Evolutionary conservation across 2,888 invertebrate genomes (phyloP).

Genomic region (Fragum fragum): DNA sequence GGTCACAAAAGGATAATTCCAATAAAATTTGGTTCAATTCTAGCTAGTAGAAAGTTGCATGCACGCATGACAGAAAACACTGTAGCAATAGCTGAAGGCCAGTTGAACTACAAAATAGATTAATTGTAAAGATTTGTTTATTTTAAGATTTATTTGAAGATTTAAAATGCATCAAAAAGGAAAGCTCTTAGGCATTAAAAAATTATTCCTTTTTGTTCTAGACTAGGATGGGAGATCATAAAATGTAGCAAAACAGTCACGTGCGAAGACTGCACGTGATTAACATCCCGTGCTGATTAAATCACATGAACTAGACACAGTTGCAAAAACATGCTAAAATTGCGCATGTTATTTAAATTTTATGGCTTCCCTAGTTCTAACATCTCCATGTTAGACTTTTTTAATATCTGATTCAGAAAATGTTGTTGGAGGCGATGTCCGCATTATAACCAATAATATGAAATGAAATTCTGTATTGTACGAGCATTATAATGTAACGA

Average conservation of each 20-base stretch:
- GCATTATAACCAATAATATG: too few relatives aligned
- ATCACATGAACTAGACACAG: background rate
- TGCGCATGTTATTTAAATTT: constrained; percentile 2
- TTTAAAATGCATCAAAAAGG: too few relatives aligned
- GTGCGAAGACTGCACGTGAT: background rate
- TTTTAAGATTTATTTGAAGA: too few relatives aligned
- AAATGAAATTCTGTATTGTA: too few relatives aligned
- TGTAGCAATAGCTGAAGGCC: too few relatives aligned
- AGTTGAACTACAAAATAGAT: too few relatives aligned
- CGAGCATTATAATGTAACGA: too few relatives aligned
- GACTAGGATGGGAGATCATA: background rate
- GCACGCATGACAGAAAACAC: too few relatives aligned
- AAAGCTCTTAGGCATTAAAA: background rate
- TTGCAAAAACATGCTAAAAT: background rate
- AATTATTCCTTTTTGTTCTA: background rate
- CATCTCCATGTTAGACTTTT: background rate
- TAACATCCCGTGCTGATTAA: background rate
- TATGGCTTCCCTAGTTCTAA: background rate
- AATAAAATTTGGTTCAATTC: too few relatives aligned
- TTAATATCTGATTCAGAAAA: background rate
- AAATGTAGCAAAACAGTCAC: background rate
- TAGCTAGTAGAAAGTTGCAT: too few relatives aligned
- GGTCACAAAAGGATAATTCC: too few relatives aligned
- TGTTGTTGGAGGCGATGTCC: background rate
- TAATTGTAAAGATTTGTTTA: too few relatives aligned